Evolutionary conservation across 2,113 vertebrate genomes (phyloP).

Genomic region (Phycodurus eques): DNA sequence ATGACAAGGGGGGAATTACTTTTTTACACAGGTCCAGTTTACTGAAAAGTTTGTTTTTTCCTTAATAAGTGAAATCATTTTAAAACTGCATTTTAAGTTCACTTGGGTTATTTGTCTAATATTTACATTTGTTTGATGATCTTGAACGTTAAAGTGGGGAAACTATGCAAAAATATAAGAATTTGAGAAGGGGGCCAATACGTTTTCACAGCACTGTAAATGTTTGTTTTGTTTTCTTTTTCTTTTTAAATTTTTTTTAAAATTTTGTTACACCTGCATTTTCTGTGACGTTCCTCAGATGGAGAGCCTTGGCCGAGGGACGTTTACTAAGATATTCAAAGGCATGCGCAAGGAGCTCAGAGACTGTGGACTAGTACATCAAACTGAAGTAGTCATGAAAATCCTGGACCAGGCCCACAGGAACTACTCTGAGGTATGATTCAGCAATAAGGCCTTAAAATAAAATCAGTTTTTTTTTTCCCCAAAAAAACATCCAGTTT

Average conservation of each 20-base stretch:
- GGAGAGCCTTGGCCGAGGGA: slow-evolving; percentile 93
- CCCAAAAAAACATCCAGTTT: no score
- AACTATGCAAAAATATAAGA: no score
- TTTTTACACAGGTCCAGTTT: no score
- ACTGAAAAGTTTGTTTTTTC: no score
- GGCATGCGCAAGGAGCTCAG: slow-evolving; percentile 88
- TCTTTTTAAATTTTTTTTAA: background rate
- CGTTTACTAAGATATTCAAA: slow-evolving; percentile 95
- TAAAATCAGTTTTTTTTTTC: background rate
- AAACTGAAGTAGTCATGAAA: slow-evolving; percentile 93
- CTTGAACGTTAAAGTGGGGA: no score
- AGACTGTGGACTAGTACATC: slow-evolving; percentile 87
- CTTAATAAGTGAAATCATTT: no score
- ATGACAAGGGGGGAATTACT: no score
- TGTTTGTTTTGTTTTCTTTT: background rate
- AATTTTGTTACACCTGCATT: background rate
- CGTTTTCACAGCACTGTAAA: no score
- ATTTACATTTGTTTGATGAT: no score
- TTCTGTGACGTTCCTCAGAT: slow-evolving; percentile 68
- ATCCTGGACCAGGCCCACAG: slow-evolving; percentile 92
- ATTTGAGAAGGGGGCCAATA: no score
- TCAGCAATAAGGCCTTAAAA: background rate
- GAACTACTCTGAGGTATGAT: slow-evolving; percentile 89
- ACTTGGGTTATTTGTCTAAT: no score
- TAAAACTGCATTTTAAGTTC: no score